A percentile compares a stretch with the other conserved stretches of the same genome.
Conservation (phyloP, 2,888 invertebrate species). For the Cerastis rubricosa region DNA sequence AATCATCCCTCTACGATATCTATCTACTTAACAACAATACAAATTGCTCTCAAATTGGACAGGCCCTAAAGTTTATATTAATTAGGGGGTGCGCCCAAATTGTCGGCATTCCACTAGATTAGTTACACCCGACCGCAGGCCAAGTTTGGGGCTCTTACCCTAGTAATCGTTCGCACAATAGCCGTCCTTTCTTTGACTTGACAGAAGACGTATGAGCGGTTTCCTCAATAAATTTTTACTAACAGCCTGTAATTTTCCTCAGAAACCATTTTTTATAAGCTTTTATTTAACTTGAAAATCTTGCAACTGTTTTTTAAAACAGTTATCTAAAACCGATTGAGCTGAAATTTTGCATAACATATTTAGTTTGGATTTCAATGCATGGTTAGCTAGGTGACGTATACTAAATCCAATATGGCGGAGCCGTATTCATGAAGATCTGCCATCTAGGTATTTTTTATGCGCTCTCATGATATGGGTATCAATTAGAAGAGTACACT, state of each 20-base stretch:
- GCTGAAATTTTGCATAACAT: background rate
- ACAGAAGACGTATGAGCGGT: slow-evolving; percentile 14
- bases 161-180: slow-evolving; percentile 56
- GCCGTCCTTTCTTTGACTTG: slow-evolving; percentile 38
- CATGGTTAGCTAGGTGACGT: background rate
- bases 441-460: background rate
- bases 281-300: background rate
- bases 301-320: background rate
- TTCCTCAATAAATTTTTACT: background rate
- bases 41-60: slow-evolving; percentile 58
- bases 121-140: slow-evolving; percentile 59
- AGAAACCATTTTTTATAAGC: background rate
- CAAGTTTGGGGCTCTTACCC: slow-evolving; percentile 54
- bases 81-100: slow-evolving; percentile 61
- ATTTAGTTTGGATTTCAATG: background rate
- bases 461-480: background rate
- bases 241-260: background rate
- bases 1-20: background rate
- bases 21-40: slow-evolving; percentile 30
- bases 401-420: background rate
- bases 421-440: background rate
- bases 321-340: background rate
- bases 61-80: slow-evolving; percentile 64
- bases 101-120: slow-evolving; percentile 67
- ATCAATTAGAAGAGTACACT: background rate